Base-by-base conservation (phyloP, 2,797 vertebrate genomes). In the Semaprochilodus insignis region DNA sequence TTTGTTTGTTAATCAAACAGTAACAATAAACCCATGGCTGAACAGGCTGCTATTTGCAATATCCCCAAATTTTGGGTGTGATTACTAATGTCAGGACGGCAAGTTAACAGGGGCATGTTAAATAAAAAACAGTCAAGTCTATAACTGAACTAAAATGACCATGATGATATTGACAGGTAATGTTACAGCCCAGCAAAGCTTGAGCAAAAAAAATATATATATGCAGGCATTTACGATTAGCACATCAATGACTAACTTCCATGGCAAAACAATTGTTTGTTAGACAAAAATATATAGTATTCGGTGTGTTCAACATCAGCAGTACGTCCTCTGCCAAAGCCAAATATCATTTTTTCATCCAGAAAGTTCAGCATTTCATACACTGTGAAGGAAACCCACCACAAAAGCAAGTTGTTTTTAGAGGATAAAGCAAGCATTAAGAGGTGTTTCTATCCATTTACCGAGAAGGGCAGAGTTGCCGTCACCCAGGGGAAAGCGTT, bases 401-500 rank as follows among this genome's bases (percentile, higher is more conserved):
- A 48, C 5, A 52, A 7, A 52, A 23, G 27, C 11, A n/a, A 8
- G 19, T 21, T 63, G 59, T 63, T 17, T 19, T 36, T 52, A 71
- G 69, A 16, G 7, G n/a, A 10, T 52, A 48, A 48, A 73, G 44
- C 16, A 54, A 70, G 40, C 31, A 57, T 6, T 57, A 4, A 7
- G 27, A 44, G 70, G 23, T 21, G 31, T 44, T 25, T 23, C 5
- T 60, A 14, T 60, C n/a, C 0, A 87, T 95, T 95, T 89, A 99
- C 98, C 96, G 92, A 99, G 88, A 74, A 98, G 94, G 16, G 96
- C 94, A 0, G 97, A 98, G 92, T 95, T 96, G 83, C 98, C 98
- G 0, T 99, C 97, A 0, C 98, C 98, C 86, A 99, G 93, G 0
- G 98, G 98, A 83, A 97, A 99, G 85, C 97, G 96, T 92, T 99